phyloP scores from a whole-genome alignment of 2,888 invertebrate species.

The Cyaniris semiargus region DNA sequence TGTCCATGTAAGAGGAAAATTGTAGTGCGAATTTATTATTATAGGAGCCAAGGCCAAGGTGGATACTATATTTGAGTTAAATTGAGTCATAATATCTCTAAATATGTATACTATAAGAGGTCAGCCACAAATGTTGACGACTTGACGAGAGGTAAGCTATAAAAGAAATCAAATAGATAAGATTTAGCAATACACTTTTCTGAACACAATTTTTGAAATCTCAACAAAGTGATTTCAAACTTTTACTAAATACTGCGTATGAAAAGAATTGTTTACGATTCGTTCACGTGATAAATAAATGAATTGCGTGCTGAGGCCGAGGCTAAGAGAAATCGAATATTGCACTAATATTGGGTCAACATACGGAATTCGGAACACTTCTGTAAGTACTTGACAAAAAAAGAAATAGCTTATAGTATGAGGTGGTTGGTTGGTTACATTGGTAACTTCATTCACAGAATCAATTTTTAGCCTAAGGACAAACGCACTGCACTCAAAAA shows the following conservation, averaged over 20 bases:
- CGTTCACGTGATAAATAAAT: constrained; percentile 39
- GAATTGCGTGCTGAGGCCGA: constrained; percentile 62
- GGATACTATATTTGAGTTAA: neutral
- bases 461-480: too few relatives aligned
- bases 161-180: too few relatives aligned
- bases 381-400: constrained; percentile 1
- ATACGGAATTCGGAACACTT: constrained; percentile 17
- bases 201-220: neutral
- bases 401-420: neutral
- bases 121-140: neutral
- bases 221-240: neutral
- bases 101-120: neutral
- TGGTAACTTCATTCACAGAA: neutral
- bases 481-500: neutral
- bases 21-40: constrained; percentile 35
- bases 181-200: neutral
- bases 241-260: neutral
- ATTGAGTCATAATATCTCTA: neutral
- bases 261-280: constrained; percentile 30
- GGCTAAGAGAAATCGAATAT: constrained; percentile 72
- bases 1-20: constrained; percentile 40
- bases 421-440: neutral
- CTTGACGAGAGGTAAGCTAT: neutral
- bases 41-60: constrained; percentile 29
- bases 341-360: constrained; percentile 40